Evolutionary conservation across 2,797 vertebrate species (phyloP), one percentile per base, ranked within the genome.

Genomic region (Xyrichtys novacula): DNA sequence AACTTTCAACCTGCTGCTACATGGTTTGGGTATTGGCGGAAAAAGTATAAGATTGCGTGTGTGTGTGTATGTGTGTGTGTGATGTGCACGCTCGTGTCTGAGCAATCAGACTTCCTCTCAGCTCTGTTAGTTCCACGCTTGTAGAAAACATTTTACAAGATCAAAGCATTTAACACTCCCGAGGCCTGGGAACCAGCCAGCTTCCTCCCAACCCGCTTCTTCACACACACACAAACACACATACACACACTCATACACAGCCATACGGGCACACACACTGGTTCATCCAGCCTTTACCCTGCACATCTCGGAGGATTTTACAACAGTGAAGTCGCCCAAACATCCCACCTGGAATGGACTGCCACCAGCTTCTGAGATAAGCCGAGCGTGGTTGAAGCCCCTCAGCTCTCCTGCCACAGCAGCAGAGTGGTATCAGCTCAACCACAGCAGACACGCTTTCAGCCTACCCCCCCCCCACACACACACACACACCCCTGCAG

Each of bases 291-390:
- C 66, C 71, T 85, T 81, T 71, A 60, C 54, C 48, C 28, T 29
- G 50, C 76, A 78, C 74, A 52, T 85, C 86, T 88, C 56, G 1
- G 11, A 86, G 78, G 82, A 82, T 74, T 86, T 75, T 70, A 80
- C 73, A 74, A 71, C 78, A 60, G 61, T 65, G 58, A 77, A 86
- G 59, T 83, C 68, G 53, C 74, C 82, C 73, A 80, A 82, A 92
- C 80, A 80, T 77, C 53, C 71, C 65, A 75, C 81, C 89, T 80
- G 87, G 77, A 87, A 84, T 81, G 80, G 78, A 89, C 54, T 34
- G 83, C 89, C 83, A 85, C 77, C 86, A 85, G 90, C 76, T 79
- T 61, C 65, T 67, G 62, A 87, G 91, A 92, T 91, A 91, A 90
- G 85, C 59, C 12, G 6, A 20, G 53, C 36, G 17, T 43, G 47